Base-by-base conservation (phyloP, 2,888 invertebrate species). In the Cephus runcator region DNA sequence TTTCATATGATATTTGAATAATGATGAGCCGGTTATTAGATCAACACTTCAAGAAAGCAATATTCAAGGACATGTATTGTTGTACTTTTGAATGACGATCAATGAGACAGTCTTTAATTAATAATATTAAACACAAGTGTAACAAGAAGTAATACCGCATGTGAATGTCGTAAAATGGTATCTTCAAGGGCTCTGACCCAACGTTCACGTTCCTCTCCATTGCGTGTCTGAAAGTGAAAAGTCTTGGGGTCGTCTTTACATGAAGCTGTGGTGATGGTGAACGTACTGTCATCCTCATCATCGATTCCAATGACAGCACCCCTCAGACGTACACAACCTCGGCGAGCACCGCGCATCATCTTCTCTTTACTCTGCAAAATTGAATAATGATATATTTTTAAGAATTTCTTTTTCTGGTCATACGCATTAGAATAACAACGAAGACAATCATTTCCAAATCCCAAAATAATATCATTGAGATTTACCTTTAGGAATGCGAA, bases 231-330 rank as follows among this genome's bases (percentile, higher is more conserved):
- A 92, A 99, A 98, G 92, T 99, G 99, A 93, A 99, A 99, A 23
- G 98, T 98, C 92, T 99, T 99, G 87, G 98, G 98, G 92, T 99
- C 99, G 75, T 99, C 99, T 78, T 91, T 91, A 73, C 87, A 89
- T 23, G 91, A 91, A 4, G 91, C 90, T 12, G 91, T 91, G 9
- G 98, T 99, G 88, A 99, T 98, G 75, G 99, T 99, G 93, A 99
- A 99, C 9, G 99, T 99, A 89, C 98, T 98, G 92, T 99, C 99
- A 92, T 99, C 99, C 92, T 99, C 99, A 91, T 99, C 98, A 90
- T 99, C 99, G 86, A 99, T 99, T 75, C 99, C 99, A 89, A 99
- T 97, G 73, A 99, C 96, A 1, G 99, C 99, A 75, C 98, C 98
- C 92, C 98, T 96, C 73, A 99, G 93, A n/a, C 99, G 94, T 56